Base-by-base conservation (phyloP, 2,888 invertebrate genomes). In the Stenotaenia linearis region DNA sequence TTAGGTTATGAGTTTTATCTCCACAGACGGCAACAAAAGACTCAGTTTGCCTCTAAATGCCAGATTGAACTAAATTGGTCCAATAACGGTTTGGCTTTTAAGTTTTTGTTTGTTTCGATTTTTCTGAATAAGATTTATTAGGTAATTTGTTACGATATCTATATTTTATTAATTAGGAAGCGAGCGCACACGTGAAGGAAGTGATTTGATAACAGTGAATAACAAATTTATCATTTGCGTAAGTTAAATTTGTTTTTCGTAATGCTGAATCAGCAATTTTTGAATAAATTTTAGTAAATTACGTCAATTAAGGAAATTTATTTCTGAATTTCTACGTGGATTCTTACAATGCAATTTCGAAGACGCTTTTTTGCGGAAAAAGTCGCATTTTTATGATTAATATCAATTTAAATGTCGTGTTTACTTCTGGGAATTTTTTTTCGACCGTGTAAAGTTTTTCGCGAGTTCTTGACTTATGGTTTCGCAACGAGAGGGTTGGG, bases 1-100 rank as follows among this genome's bases (percentile, higher is more conserved):
- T 69, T 69, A 28, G 25, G 69, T 69, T 69, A 69, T 69, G 69
- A 69, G 69, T 69, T 69, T 69, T 69, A 69, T 69, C 69, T 69
- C 69, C 25, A 40, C 50, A 28, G 28, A 1, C 28, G 28, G 25
- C 28, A 69, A 69, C 69, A 69, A 69, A 69, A 69, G 69, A 69
- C 69, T 25, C 10, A n/a, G 23, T 21, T 40, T 40, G 69, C 69
- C 12, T 69, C 25, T 69, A 28, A 50, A 28, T 69, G 69, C 2
- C 69, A 69, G 69, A 69, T 69, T 25, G 69, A 50, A 50, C n/a
- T 50, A 50, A 50, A 50, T 50, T 50, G 50, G 18, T 50, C n/a
- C 50, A 50, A 50, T 50, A 1, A n/a, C n/a, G n/a, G 18, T 50
- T 50, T 50, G 50, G 18, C 50, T 21, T 50, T 50, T 50, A n/a